A percentile compares a stretch with the other conserved stretches of the same genome.
Conservation (phyloP, 2,888 invertebrate species). For the Ichneumon xanthorius region DNA sequence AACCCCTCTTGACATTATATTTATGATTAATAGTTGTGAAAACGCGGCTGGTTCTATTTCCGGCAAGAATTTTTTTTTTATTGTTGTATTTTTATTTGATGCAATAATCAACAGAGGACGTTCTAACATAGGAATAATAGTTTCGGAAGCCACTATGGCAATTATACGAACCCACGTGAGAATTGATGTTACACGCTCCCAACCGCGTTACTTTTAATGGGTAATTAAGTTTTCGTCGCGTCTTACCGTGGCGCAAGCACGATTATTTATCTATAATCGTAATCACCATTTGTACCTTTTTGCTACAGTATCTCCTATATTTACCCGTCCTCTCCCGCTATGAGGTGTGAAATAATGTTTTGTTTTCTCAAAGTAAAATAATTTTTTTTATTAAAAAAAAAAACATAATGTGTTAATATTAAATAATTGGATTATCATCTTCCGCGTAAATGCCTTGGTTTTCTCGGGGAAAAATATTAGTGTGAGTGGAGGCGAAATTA, state of each 20-base stretch:
- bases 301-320: constrained; percentile 64
- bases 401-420: background rate
- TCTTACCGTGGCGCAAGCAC: constrained; percentile 63
- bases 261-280: constrained; percentile 63
- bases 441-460: background rate
- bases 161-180: constrained; percentile 5
- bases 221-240: constrained; percentile 46
- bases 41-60: constrained; percentile 45
- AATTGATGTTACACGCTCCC: constrained; percentile 13
- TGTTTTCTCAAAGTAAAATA: background rate
- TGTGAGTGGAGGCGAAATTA: background rate
- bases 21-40: constrained; percentile 43
- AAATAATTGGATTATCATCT: background rate
- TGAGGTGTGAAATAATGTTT: background rate
- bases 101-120: constrained; percentile 3
- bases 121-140: background rate
- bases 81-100: background rate
- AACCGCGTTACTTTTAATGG: constrained; percentile 64
- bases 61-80: background rate
- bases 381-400: background rate
- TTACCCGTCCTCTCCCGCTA: constrained; percentile 3
- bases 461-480: background rate
- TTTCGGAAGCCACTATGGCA: constrained; percentile 27
- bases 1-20: constrained; percentile 39
- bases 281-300: constrained; percentile 75